Percentiles rank a stretch among this genome's conserved stretches.
These are phyloP conservation scores for Carassius auratus DNA, from an alignment of 2,113 vertebrate genomes.

Conservation along the genomic window DNA sequence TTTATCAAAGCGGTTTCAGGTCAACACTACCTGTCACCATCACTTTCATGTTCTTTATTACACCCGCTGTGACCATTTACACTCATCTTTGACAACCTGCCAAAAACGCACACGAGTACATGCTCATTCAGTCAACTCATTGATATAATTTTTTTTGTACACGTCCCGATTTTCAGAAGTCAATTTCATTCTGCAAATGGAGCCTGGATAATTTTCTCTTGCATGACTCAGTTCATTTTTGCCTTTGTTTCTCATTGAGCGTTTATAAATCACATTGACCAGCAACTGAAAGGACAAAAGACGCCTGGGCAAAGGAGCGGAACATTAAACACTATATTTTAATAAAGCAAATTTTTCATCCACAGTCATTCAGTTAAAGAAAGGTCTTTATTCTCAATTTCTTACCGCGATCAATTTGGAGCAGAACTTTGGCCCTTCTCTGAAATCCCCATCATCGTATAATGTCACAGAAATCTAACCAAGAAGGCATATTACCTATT, in stretches of 20 bases:
- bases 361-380: slow-evolving; percentile 31
- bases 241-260: background rate
- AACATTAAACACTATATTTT: slow-evolving; percentile 37
- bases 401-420: slow-evolving; percentile 44
- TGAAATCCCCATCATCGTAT: slow-evolving; percentile 53
- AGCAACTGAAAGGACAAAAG: slow-evolving; percentile 18
- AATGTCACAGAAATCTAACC: slow-evolving; percentile 52
- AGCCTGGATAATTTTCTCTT: slow-evolving; percentile 8
- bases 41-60: background rate
- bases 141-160: background rate
- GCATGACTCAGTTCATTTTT: slow-evolving; percentile 9
- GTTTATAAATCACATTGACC: slow-evolving; percentile 34
- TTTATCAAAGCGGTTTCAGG: slow-evolving; percentile 50
- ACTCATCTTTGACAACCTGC: background rate
- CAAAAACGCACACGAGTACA: background rate
- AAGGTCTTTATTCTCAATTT: slow-evolving; percentile 47
- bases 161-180: background rate
- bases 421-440: slow-evolving; percentile 40
- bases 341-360: slow-evolving; percentile 25
- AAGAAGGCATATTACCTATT: slow-evolving; percentile 55
- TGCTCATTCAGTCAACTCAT: background rate
- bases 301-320: slow-evolving; percentile 28
- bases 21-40: slow-evolving; percentile 27
- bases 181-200: slow-evolving; percentile 7
- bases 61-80: slow-evolving; percentile 12